Evolutionary conservation across 2,113 vertebrate species (phyloP), one percentile per base, ranked within the genome.

Genomic region (Hippotragus niger): DNA sequence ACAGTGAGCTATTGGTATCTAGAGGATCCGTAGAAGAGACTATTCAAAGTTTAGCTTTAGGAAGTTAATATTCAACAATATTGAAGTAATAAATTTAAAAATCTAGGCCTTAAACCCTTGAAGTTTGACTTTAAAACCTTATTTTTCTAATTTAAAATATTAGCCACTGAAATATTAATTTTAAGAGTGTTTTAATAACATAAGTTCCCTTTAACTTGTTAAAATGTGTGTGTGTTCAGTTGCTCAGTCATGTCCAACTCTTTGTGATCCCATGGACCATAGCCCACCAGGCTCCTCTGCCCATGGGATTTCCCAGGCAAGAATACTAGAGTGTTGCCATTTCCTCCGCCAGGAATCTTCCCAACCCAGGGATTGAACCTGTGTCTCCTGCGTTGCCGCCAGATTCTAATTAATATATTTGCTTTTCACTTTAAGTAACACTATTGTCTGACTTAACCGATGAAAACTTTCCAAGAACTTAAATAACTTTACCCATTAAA

Each of bases 131-230:
- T 96, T 74, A 89, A 67, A 81, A 84, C 76, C 64, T 91, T 23
- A 83, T 45, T 93, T 92, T 89, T 71, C 67, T 36, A 57, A 71
- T 95, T 81, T n/a, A 76, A 78, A 96, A 97, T 43, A 43, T 10
- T 78, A 93, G 7, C 9, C 62, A 91, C n/a, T 93, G 17, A 88
- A 84, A 96, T 95, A 90, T 17, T 90, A 82, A 94, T 55, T 67
- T 58, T 52, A 92, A 78, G 52, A 21, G 71, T 94, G 36, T 31
- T 83, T 95, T 83, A 93, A n/a, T 80, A 45, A 58, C 60, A 45
- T 89, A 62, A 82, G 58, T 57, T 93, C 8, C 36, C 31, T 83
- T 89, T 85, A 62, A 82, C 43, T 91, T 94, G 2, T 93, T 87
- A 86, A 94, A 21, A 19, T 89, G 45, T 89, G 86, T 83, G 88